Evolutionary conservation across 2,888 invertebrate species (phyloP).

Genomic region (Labia minor): DNA sequence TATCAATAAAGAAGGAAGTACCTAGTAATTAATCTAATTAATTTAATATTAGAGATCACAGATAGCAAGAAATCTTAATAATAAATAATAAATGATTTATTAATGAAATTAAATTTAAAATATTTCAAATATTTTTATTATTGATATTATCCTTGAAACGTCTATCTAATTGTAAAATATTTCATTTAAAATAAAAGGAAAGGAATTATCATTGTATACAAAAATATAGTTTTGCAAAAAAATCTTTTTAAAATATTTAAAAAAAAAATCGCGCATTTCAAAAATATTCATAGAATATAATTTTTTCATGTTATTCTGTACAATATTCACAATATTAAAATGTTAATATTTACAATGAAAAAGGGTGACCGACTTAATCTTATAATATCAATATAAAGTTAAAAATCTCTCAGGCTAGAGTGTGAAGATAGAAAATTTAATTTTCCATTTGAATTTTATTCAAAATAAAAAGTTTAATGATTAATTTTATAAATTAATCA

Average conservation of each 20-base stretch:
- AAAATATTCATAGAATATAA: conserved; percentile 13
- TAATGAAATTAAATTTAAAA: too few species aligned
- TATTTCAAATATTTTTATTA: too few species aligned
- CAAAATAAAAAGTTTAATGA: background rate
- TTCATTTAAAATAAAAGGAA: background rate
- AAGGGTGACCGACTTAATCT: background rate
- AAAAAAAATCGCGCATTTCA: background rate
- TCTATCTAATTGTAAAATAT: conserved; percentile 8
- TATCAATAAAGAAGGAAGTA: too few species aligned
- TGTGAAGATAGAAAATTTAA: background rate
- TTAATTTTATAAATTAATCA: background rate
- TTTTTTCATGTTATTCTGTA: background rate
- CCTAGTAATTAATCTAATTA: too few species aligned
- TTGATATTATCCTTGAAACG: background rate
- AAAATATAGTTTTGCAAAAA: conserved; percentile 13
- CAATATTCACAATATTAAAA: conserved; percentile 13
- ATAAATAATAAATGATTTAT: background rate
- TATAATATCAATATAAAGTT: background rate
- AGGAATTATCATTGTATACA: background rate
- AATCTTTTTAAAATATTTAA: background rate
- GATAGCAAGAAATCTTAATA: background rate
- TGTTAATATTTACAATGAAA: background rate
- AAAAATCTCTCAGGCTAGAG: background rate
- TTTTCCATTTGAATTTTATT: background rate
- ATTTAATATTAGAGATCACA: conserved; percentile 2